Conservation (phyloP, 2,888 invertebrate species). For the Hylaea fasciaria region DNA sequence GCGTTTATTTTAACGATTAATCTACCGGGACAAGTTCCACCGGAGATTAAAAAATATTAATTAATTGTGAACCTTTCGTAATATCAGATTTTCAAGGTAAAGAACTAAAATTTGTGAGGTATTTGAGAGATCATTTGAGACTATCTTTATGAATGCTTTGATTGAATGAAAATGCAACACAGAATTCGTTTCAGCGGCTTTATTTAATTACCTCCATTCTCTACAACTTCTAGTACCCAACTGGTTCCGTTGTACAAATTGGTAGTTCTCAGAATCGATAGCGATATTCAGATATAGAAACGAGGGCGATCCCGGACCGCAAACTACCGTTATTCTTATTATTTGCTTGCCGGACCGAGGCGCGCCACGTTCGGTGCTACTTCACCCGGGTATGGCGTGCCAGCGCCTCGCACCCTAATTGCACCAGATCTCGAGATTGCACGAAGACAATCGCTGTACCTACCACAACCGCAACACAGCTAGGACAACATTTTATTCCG, state of each 20-base stretch:
- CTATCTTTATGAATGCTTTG: too few species aligned
- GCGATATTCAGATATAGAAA: slow-evolving; percentile 55
- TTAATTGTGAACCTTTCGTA: not conserved
- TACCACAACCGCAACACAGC: slow-evolving; percentile 26
- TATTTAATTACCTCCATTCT: too few species aligned
- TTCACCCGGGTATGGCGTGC: slow-evolving; percentile 34
- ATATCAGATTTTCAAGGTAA: too few species aligned
- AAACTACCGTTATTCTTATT: slow-evolving; percentile 60
- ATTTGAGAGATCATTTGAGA: too few species aligned
- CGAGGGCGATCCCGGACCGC: slow-evolving; percentile 50
- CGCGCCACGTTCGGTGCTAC: slow-evolving; percentile 23
- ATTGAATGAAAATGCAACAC: too few species aligned
- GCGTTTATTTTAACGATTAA: not conserved
- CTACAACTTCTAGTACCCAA: too few species aligned
- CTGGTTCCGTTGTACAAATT: slow-evolving; percentile 5
- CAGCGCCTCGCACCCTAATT: slow-evolving; percentile 42
- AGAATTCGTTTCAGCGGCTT: too few species aligned
- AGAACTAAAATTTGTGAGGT: too few species aligned
- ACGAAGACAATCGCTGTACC: slow-evolving; percentile 35
- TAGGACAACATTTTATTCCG: slow-evolving; percentile 25
- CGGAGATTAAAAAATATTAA: not conserved
- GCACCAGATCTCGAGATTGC: slow-evolving; percentile 40
- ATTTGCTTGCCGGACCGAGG: slow-evolving; percentile 50
- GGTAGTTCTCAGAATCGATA: slow-evolving; percentile 43
- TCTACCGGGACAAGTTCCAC: not conserved